A percentile compares a stretch with the other conserved stretches of the same genome.
phyloP scores from a whole-genome alignment of 2,113 vertebrate genomes.

The Atherinomorus stipes region DNA sequence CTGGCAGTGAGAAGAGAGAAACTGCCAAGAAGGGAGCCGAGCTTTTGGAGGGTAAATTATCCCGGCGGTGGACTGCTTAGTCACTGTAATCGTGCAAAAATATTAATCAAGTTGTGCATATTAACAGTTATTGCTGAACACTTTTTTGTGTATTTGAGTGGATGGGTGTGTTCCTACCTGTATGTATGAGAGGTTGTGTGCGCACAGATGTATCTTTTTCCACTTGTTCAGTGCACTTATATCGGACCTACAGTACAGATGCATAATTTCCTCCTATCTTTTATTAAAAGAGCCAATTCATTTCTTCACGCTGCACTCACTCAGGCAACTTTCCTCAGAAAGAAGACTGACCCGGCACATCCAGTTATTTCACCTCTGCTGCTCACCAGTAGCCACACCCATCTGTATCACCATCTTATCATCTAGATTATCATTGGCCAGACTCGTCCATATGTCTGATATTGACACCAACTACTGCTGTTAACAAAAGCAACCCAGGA shows the following conservation, averaged over 20 bases:
- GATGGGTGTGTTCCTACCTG: conserved; percentile 53
- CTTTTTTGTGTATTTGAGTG: conserved; percentile 61
- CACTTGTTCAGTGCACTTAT: conserved; percentile 79
- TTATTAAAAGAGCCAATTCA: conserved; percentile 47
- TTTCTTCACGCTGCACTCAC: conserved; percentile 38
- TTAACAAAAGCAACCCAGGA: conserved; percentile 41
- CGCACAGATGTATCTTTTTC: conserved; percentile 70
- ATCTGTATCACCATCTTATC: conserved; percentile 25
- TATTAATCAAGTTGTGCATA: conserved; percentile 79
- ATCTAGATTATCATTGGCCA: conserved; percentile 45
- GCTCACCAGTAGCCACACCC: conserved; percentile 20
- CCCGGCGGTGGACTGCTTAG: conserved; percentile 59
- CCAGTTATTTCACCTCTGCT: conserved; percentile 34
- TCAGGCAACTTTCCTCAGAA: conserved; percentile 29
- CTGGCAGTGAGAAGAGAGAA: conserved; percentile 22
- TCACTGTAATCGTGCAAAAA: conserved; percentile 75
- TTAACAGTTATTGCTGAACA: conserved; percentile 73
- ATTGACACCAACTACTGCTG: conserved; percentile 38
- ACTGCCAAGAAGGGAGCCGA: conserved; percentile 36
- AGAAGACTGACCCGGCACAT: conserved; percentile 36
- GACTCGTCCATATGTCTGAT: conserved; percentile 21
- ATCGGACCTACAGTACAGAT: conserved; percentile 75
- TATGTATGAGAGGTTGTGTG: conserved; percentile 52
- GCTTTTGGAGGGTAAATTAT: conserved; percentile 43
- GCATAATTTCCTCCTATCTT: conserved; percentile 54